These are phyloP conservation scores for Eremophila alpestris DNA, from an alignment of 2,797 vertebrate genomes.

Conservation along the genomic window DNA sequence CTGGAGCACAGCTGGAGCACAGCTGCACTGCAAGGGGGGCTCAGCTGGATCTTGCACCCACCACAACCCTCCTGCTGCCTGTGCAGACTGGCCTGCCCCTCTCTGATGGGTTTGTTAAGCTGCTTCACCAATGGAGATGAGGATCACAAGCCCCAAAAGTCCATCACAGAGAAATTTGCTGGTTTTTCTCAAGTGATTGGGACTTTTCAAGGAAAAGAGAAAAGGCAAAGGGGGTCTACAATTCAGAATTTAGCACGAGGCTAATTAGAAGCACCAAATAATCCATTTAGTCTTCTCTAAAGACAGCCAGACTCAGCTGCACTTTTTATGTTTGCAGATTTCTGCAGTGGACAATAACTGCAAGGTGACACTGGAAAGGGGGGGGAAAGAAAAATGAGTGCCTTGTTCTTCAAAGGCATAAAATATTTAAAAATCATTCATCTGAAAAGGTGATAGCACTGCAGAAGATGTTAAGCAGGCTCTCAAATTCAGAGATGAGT, in stretches of 20 bases:
- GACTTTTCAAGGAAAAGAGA: not conserved
- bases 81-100: slow-evolving; percentile 22
- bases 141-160: not conserved
- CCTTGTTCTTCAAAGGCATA: not conserved
- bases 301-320: slow-evolving; percentile 38
- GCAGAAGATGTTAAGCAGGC: not conserved
- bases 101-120: slow-evolving; percentile 34
- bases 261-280: slow-evolving; percentile 57
- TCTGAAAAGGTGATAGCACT: not conserved
- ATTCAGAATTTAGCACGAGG: slow-evolving; percentile 1
- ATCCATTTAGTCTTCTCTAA: slow-evolving; percentile 11
- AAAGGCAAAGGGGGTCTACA: slow-evolving; percentile 34
- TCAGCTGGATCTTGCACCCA: not conserved
- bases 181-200: not conserved
- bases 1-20: not conserved
- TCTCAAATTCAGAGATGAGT: not conserved
- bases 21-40: not conserved
- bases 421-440: not conserved
- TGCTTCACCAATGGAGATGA: slow-evolving; percentile 33
- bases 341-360: not conserved
- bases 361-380: slow-evolving; percentile 39
- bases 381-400: not conserved
- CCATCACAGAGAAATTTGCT: accelerated
- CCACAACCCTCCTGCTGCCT: not conserved
- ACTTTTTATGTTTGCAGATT: not conserved